Conservation (phyloP, 2,888 invertebrate genomes). For the Phaonia tiefii region DNA sequence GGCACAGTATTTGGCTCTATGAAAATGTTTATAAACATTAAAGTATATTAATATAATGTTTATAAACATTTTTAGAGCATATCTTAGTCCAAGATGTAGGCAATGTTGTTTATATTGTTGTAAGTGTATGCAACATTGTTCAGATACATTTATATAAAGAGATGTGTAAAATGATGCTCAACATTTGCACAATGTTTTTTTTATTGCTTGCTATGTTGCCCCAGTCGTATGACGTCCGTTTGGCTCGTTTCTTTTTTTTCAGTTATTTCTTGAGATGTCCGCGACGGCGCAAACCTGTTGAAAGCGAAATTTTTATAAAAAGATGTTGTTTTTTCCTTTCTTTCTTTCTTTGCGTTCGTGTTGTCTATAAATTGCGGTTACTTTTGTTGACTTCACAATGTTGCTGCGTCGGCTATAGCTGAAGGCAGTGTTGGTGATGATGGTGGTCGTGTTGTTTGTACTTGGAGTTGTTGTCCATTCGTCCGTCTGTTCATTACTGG, state of each 20-base stretch:
- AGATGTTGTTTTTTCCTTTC: conserved; percentile 44
- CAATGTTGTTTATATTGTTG: no score
- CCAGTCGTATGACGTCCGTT: conserved; percentile 59
- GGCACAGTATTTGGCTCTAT: no score
- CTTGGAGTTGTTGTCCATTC: no score
- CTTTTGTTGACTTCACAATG: conserved; percentile 58
- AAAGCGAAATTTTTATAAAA: conserved; percentile 78
- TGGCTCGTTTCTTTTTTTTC: conserved; percentile 26
- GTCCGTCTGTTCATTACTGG: conserved; percentile 46
- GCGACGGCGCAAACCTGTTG: conserved; percentile 77
- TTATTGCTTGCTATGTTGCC: conserved; percentile 56
- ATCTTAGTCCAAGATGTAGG: no score
- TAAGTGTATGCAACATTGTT: no score
- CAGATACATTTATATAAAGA: no score
- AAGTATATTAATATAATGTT: no score
- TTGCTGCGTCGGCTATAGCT: neutral
- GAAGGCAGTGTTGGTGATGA: conserved; percentile 48
- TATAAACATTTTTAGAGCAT: no score
- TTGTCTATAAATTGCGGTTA: conserved; percentile 61
- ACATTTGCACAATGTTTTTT: conserved; percentile 6
- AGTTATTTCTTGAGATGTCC: conserved; percentile 25
- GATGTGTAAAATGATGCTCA: neutral
- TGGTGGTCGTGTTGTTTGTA: conserved; percentile 44
- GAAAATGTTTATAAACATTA: no score
- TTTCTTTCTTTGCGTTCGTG: conserved; percentile 10